phyloP scores from a whole-genome alignment of 1,140 invertebrate species.

The Archivesica marissinica region DNA sequence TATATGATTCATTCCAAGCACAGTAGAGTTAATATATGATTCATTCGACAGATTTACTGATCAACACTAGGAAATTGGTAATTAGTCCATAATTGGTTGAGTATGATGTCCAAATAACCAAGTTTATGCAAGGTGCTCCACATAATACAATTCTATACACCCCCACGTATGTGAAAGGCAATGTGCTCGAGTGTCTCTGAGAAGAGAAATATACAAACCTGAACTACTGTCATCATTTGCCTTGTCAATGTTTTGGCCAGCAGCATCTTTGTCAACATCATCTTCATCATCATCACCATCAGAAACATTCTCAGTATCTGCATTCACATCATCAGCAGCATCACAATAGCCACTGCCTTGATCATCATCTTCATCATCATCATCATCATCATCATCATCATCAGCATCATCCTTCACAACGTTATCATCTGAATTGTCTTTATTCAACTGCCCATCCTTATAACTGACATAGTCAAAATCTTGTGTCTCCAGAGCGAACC shows the following conservation, averaged over 20 bases:
- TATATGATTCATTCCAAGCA: too few relatives aligned
- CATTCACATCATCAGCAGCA: slow-evolving; percentile 54
- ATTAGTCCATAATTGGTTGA: too few relatives aligned
- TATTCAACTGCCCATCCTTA: slow-evolving; percentile 68
- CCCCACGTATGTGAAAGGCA: too few relatives aligned
- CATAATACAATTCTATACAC: neutral
- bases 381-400: slow-evolving; percentile 63
- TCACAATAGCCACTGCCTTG: slow-evolving; percentile 60
- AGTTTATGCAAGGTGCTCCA: too few relatives aligned
- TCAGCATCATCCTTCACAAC: slow-evolving; percentile 67
- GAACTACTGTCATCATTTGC: slow-evolving; percentile 14
- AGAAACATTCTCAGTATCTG: slow-evolving; percentile 62
- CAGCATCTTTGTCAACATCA: slow-evolving; percentile 59
- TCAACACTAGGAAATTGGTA: too few relatives aligned
- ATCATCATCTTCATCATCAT: slow-evolving; percentile 66
- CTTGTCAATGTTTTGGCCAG: slow-evolving; percentile 4
- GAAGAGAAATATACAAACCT: neutral
- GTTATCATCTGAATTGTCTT: slow-evolving; percentile 64
- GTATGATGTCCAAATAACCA: too few relatives aligned
- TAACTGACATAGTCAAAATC: slow-evolving; percentile 67
- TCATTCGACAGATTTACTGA: too few relatives aligned
- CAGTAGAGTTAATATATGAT: neutral
- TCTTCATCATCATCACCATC: slow-evolving; percentile 60
- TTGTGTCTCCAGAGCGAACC: slow-evolving; percentile 58
- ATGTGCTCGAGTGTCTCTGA: neutral